Conservation (phyloP, 2,113 vertebrate species). For the Petrocephalus microphthalmus region DNA sequence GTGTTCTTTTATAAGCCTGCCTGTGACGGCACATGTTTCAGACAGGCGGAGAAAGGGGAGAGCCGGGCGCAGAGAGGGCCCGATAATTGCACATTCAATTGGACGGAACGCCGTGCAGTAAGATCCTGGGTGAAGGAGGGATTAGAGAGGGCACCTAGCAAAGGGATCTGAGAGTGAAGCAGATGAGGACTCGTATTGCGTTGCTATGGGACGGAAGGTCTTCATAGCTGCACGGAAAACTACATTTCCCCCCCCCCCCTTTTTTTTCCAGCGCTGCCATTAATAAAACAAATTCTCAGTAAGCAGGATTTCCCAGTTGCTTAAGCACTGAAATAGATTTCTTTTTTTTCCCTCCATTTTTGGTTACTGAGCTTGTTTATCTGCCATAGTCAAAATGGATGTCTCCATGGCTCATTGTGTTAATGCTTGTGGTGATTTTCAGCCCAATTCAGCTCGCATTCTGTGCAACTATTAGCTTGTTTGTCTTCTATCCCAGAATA, state of each 20-base stretch:
- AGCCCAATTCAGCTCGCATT: slow-evolving; percentile 13
- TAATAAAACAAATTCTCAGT: slow-evolving; percentile 19
- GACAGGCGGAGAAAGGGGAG: slow-evolving; percentile 44
- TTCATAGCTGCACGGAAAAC: slow-evolving; percentile 45
- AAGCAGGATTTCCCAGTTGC: slow-evolving; percentile 35
- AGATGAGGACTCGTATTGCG: slow-evolving; percentile 46
- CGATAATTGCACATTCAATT: slow-evolving; percentile 50
- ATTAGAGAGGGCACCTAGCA: slow-evolving; percentile 45
- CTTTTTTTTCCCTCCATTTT: neutral
- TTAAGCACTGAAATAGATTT: slow-evolving; percentile 25
- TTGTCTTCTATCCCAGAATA: neutral
- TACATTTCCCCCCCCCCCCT: slow-evolving; percentile 35
- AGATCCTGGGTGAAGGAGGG: slow-evolving; percentile 37
- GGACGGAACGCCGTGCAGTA: slow-evolving; percentile 43
- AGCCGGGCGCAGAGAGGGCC: slow-evolving; percentile 39
- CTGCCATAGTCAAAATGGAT: slow-evolving; percentile 33
- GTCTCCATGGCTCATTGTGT: slow-evolving; percentile 25
- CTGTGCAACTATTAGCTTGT: neutral
- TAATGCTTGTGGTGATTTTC: slow-evolving; percentile 17
- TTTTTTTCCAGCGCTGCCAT: slow-evolving; percentile 36
- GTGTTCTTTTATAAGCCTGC: slow-evolving; percentile 33
- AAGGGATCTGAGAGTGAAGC: slow-evolving; percentile 36
- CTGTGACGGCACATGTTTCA: slow-evolving; percentile 46
- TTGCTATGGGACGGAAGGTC: slow-evolving; percentile 43
- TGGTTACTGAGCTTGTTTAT: slow-evolving; percentile 30